phyloP scores from a whole-genome alignment of 2,888 invertebrate genomes.

The Acrocyrtus sp. region DNA sequence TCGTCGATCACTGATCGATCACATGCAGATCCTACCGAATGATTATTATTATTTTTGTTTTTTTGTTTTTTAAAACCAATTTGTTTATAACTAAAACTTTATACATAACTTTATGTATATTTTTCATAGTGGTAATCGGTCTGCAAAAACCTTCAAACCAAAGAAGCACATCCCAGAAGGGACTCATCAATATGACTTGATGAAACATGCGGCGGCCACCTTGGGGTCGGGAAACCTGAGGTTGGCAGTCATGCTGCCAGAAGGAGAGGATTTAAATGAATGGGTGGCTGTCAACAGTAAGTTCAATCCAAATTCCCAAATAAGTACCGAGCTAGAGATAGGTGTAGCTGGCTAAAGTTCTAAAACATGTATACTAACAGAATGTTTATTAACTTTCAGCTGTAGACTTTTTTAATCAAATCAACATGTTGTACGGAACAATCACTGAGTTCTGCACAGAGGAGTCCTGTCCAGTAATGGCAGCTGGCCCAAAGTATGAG shows the following conservation, averaged over 20 bases:
- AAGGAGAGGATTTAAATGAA: conserved; percentile 99
- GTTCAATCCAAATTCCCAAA: conserved; percentile 67
- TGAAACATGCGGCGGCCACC: conserved; percentile 99
- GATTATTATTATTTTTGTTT: background rate
- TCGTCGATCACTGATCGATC: too few relatives aligned
- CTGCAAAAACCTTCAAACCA: conserved; percentile 97
- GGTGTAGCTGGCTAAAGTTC: background rate
- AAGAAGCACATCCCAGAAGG: conserved; percentile 99
- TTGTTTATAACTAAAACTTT: conserved; percentile 1
- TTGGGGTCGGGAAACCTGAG: conserved; percentile 96
- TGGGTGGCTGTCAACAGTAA: conserved; percentile 99
- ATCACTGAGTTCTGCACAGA: conserved; percentile 99
- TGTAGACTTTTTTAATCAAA: conserved; percentile 99
- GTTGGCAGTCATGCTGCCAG: conserved; percentile 95
- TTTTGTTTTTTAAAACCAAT: background rate
- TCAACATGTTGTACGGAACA: conserved; percentile 99
- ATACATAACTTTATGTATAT: conserved; percentile 1
- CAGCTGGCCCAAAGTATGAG: conserved; percentile 98
- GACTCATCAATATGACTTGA: conserved; percentile 97
- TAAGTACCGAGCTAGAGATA: background rate
- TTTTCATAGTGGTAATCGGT: conserved; percentile 81
- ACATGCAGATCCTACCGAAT: too few relatives aligned
- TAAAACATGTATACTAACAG: background rate
- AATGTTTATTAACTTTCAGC: too few relatives aligned
- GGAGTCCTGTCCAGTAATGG: conserved; percentile 97